Conservation (phyloP, 2,113 vertebrate genomes). For the Mustela lutreola region DNA sequence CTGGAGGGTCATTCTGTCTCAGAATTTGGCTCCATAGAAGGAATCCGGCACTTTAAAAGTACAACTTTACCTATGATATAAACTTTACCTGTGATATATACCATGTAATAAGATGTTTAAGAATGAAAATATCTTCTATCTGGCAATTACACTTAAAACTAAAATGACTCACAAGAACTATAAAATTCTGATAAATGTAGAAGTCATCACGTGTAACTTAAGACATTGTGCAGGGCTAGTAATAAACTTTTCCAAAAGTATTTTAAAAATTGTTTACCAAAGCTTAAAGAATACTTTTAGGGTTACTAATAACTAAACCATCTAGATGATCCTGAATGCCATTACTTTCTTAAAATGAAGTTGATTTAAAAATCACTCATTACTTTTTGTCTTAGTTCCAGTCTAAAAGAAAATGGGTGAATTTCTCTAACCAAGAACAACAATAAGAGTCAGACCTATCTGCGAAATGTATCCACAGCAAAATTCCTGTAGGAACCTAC, state of each 20-base stretch:
- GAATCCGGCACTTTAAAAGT: neutral
- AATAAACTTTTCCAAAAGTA: constrained; percentile 7
- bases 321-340: neutral
- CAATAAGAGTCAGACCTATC: neutral
- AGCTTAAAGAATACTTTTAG: neutral
- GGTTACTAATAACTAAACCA: neutral
- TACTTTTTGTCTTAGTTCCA: constrained; percentile 1
- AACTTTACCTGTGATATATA: neutral
- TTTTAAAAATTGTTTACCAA: neutral
- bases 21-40: neutral
- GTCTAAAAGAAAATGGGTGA: neutral
- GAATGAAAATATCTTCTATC: neutral
- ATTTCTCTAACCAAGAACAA: constrained; percentile 33
- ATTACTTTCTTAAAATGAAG: constrained; percentile 50
- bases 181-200: neutral
- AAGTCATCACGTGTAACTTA: neutral
- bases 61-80: neutral
- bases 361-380: constrained; percentile 13
- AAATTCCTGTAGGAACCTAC: neutral
- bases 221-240: neutral
- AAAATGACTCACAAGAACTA: neutral
- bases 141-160: constrained; percentile 34
- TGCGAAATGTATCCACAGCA: neutral
- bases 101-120: neutral
- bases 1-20: neutral